phyloP scores from a whole-genome alignment of 2,113 vertebrate species.

The Bubo bubo region DNA sequence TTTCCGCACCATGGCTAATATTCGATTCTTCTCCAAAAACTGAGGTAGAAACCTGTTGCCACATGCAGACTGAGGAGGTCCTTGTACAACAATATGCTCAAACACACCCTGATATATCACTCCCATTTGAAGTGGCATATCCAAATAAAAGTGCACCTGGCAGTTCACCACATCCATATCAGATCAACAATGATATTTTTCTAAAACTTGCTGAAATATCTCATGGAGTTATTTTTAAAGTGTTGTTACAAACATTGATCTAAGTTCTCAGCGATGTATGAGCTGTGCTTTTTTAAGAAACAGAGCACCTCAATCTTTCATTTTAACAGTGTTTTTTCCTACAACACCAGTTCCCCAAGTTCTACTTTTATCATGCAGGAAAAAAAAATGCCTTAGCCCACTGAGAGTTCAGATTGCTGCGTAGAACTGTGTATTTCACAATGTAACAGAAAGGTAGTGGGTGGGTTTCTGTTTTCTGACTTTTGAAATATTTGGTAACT shows the following conservation, averaged over 20 bases:
- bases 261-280: not conserved
- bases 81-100: not conserved
- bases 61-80: not conserved
- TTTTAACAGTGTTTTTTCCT: not conserved
- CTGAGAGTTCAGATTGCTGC: not conserved
- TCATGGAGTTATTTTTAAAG: not conserved
- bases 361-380: not conserved
- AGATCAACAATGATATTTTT: not conserved
- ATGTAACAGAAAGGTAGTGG: not conserved
- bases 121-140: not conserved
- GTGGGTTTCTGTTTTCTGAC: not conserved
- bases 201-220: not conserved
- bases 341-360: not conserved
- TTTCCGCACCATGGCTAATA: not conserved
- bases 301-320: not conserved
- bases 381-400: not conserved
- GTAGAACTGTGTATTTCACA: not conserved
- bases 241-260: not conserved
- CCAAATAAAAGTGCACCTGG: not conserved
- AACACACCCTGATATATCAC: not conserved
- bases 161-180: not conserved
- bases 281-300: not conserved
- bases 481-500: not conserved
- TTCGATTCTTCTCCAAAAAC: not conserved
- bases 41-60: not conserved